Percentiles rank a stretch among this genome's conserved stretches.
Conservation (phyloP, 2,797 vertebrate genomes). For the Urophycis tenuis region DNA sequence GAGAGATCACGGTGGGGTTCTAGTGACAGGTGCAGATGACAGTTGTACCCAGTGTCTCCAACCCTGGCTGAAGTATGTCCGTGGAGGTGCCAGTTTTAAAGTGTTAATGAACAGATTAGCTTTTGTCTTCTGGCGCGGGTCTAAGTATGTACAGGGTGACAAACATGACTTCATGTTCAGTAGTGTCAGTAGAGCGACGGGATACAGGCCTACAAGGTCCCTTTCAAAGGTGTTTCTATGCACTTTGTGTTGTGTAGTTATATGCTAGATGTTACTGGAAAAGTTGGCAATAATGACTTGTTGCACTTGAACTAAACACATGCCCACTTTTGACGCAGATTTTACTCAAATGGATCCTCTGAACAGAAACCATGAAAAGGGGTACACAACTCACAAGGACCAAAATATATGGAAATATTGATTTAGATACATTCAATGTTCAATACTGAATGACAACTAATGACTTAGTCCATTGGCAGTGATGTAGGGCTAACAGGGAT, state of each 20-base stretch:
- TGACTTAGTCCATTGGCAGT: too few species aligned
- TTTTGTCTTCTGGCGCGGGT: slow-evolving; percentile 52
- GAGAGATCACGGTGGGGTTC: slow-evolving; percentile 32
- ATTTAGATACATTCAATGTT: neutral
- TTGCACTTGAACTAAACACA: neutral
- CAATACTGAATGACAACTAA: too few species aligned
- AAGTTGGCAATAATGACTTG: neutral
- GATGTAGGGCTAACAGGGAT: neutral
- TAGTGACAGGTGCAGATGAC: slow-evolving; percentile 67
- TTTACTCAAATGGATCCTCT: neutral
- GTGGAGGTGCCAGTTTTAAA: slow-evolving; percentile 59
- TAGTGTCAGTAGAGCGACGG: slow-evolving; percentile 41
- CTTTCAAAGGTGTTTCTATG: slow-evolving; percentile 53
- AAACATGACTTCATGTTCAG: slow-evolving; percentile 62
- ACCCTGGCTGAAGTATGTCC: slow-evolving; percentile 67
- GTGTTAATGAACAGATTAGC: slow-evolving; percentile 69
- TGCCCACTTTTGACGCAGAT: neutral
- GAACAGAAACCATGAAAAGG: neutral
- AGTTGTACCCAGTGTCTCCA: slow-evolving; percentile 54
- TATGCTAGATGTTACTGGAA: neutral
- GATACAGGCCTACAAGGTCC: slow-evolving; percentile 28
- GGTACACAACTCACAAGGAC: neutral
- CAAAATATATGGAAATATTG: neutral
- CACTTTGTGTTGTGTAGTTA: neutral
- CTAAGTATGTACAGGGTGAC: slow-evolving; percentile 61